Evolutionary conservation across 2,797 vertebrate species (phyloP), one percentile per base, ranked within the genome.

Genomic region (Numenius phaeopus): DNA sequence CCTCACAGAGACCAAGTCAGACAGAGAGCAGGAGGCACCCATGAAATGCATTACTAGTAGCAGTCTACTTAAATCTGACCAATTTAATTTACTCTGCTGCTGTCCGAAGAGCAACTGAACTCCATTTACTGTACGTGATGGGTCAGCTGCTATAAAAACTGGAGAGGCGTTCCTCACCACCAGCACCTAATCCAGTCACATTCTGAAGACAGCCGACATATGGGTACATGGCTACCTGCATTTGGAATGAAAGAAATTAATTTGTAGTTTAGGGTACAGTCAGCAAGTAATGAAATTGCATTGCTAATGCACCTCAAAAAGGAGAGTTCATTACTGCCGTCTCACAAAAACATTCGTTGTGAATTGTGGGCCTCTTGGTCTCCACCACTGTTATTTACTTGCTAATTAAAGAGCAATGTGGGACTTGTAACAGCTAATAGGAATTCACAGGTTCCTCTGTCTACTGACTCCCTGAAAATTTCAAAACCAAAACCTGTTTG

Each of bases 361-460:
- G 73, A 95, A 87, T 70, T 94, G 58, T 79, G 78, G 69, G 30
- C 61, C 50, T 73, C 67, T 64, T 73, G 87, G 29, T 69, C 57
- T 94, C 83, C 54, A 88, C 34, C 52, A 59, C 54, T 39, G 44
- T n/a, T 86, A 89, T 49, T 92, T 93, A 44, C 10, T 64, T 54
- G 49, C 69, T 82, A 96, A 97, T 83, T 85, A 95, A 96, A 94
- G 55, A 79, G 27, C 26, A 81, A 19, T 19, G 46, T 92, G 32
- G 83, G 71, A 84, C 65, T 90, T 57, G 42, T 27, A 94, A 76
- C 39, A 95, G 26, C 21, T 64, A 83, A 84, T 54, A 87, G 61
- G 32, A 88, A 40, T 14, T 85, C 83, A 58, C 18, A 20, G 61
- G 15, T 79, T 83, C 46, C n/a, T 77, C 16, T 57, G 29, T 32